A percentile compares a stretch with the other conserved stretches of the same genome.
Conservation (phyloP, 2,113 vertebrate genomes). For the Lepisosteus osseus region DNA sequence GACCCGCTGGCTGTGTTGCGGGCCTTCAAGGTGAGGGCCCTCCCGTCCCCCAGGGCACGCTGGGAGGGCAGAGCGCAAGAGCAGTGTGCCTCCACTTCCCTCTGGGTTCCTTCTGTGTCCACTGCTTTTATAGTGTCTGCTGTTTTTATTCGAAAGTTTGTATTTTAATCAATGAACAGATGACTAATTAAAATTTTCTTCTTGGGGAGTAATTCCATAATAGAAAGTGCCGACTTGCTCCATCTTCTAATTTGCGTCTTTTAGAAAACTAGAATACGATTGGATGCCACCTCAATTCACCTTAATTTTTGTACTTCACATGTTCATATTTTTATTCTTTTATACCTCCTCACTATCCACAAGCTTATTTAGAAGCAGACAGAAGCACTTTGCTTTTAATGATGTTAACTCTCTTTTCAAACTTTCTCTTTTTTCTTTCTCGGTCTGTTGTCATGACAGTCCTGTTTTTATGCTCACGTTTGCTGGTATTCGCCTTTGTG, state of each 20-base stretch:
- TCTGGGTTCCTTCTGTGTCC: neutral
- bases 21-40: constrained; percentile 80
- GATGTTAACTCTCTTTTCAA: neutral
- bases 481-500: neutral
- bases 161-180: neutral
- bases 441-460: neutral
- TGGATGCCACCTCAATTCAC: too few species aligned
- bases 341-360: too few species aligned
- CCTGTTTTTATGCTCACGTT: too few species aligned
- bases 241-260: too few species aligned
- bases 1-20: constrained; percentile 81
- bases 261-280: too few species aligned
- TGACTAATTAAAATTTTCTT: too few species aligned
- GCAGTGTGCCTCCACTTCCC: too few species aligned
- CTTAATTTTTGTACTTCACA: too few species aligned
- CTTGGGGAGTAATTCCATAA: too few species aligned
- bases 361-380: too few species aligned
- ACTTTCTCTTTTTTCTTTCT: neutral
- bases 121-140: neutral
- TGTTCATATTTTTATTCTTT: too few species aligned
- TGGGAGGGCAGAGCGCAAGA: neutral
- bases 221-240: too few species aligned
- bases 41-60: neutral
- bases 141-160: neutral
- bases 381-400: neutral